Evolutionary conservation across 2,113 vertebrate genomes (phyloP), one percentile per base, ranked within the genome.

Genomic region (Rissa tridactyla): DNA sequence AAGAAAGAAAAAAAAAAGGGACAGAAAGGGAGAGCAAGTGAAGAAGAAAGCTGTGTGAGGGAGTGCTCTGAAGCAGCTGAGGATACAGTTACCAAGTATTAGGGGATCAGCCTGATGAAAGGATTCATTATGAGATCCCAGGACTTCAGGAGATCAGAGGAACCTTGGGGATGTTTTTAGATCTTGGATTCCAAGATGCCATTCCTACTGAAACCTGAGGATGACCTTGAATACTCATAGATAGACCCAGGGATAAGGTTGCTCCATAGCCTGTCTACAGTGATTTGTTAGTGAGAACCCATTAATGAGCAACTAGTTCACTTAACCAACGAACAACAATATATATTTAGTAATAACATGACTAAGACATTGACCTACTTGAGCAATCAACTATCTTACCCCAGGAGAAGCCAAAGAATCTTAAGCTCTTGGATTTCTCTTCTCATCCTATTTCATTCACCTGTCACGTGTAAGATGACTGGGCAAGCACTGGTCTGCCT

Each of bases 381-480:
- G 54, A 70, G 75, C n/a, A 90, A 79, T 64, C 38, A 77, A 85
- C 36, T 82, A 29, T 75, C 19, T 54, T 72, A 54, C 1, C 7
- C 23, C 52, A 92, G 47, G 34, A 90, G 55, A 93, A 81, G 72
- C 82, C 60, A 77, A 77, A 88, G 69, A 81, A 78, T 90, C 42
- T 71, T 54, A 66, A 54, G 55, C 5, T 47, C 27, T 89, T 78
- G 23, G 61, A 66, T 75, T 70, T 87, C 68, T 93, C 23, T 88
- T 85, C 54, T 81, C 44, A 36, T 30, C 26, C 55, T n/a, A 20
- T 70, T 96, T 81, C 79, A 70, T 80, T 88, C 36, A 69, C 49
- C 54, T 81, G 38, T n/a, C 79, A 69, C 0, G 0, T 0, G 0
- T 13, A 76, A 71, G 32, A 25, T n/a, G 79, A 62, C 4, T 17